Conservation (phyloP, 2,888 invertebrate genomes). For the Temnothorax unifasciatus region DNA sequence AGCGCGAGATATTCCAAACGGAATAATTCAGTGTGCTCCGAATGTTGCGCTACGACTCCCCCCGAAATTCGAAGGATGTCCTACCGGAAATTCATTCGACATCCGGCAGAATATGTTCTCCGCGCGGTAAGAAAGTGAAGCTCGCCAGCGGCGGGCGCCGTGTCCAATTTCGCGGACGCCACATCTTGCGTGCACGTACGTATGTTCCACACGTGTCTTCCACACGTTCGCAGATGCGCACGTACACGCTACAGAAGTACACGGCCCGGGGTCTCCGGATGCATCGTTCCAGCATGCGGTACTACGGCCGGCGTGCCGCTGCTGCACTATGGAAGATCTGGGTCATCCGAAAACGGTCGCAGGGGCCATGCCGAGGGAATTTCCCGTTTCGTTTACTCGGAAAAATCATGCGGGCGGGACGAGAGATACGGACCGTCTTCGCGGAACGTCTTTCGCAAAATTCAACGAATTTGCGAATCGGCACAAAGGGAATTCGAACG, state of each 20-base stretch:
- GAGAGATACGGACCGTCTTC: not conserved
- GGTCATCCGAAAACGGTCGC: constrained; percentile 70
- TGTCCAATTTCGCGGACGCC: constrained; percentile 51
- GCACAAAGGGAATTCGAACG: not conserved
- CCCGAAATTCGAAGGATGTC: constrained; percentile 20
- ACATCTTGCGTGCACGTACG: constrained; percentile 41
- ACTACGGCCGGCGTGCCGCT: constrained; percentile 36
- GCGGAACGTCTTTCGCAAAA: constrained; percentile 10
- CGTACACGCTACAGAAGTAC: constrained; percentile 15
- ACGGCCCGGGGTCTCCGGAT: constrained; percentile 41
- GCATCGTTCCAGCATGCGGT: constrained; percentile 61
- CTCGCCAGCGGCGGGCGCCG: constrained; percentile 33
- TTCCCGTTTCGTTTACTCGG: constrained; percentile 51
- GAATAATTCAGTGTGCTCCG: constrained; percentile 34
- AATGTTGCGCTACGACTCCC: not conserved
- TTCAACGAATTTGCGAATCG: not conserved
- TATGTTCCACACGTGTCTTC: not conserved
- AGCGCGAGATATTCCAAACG: not conserved
- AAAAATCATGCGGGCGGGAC: constrained; percentile 38
- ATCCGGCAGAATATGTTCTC: constrained; percentile 20
- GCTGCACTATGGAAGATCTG: constrained; percentile 64
- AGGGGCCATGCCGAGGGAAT: constrained; percentile 50
- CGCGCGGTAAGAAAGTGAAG: constrained; percentile 49
- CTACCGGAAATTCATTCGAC: constrained; percentile 22
- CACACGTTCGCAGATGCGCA: constrained; percentile 31